Conservation (phyloP, 1,140 invertebrate genomes). For the Sycophila sp. region DNA sequence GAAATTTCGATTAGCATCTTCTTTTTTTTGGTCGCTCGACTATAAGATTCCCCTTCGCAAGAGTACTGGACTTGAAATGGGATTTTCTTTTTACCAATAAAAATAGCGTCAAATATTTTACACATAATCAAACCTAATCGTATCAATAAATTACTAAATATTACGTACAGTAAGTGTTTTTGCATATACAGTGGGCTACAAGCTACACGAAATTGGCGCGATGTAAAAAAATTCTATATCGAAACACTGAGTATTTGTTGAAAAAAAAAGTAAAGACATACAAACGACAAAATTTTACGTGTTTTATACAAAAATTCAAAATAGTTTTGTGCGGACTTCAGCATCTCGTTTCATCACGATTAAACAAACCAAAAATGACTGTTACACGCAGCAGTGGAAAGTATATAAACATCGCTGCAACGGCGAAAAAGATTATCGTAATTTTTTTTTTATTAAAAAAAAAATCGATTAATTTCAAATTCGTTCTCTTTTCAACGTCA, state of each 20-base stretch:
- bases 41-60: not conserved
- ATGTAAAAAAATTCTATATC: conserved; percentile 8
- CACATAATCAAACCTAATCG: conserved; percentile 6
- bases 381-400: too few relatives aligned
- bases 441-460: too few relatives aligned
- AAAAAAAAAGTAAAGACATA: too few relatives aligned
- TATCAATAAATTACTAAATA: conserved; percentile 37
- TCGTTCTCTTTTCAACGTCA: too few relatives aligned
- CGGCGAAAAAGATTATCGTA: too few relatives aligned
- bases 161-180: conserved; percentile 18
- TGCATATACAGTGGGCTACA: conserved; percentile 15
- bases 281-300: not conserved
- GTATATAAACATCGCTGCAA: too few relatives aligned
- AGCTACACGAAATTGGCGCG: not conserved
- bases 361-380: not conserved
- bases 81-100: too few relatives aligned
- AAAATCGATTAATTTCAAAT: too few relatives aligned
- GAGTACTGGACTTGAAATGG: not conserved
- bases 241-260: conserved; percentile 14
- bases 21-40: not conserved
- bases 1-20: not conserved
- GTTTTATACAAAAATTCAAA: not conserved
- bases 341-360: too few relatives aligned
- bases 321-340: not conserved
- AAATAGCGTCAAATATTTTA: not conserved